A percentile compares a stretch with the other conserved stretches of the same genome.
phyloP scores from a whole-genome alignment of 2,888 invertebrate species.

The Volucella bombylans region DNA sequence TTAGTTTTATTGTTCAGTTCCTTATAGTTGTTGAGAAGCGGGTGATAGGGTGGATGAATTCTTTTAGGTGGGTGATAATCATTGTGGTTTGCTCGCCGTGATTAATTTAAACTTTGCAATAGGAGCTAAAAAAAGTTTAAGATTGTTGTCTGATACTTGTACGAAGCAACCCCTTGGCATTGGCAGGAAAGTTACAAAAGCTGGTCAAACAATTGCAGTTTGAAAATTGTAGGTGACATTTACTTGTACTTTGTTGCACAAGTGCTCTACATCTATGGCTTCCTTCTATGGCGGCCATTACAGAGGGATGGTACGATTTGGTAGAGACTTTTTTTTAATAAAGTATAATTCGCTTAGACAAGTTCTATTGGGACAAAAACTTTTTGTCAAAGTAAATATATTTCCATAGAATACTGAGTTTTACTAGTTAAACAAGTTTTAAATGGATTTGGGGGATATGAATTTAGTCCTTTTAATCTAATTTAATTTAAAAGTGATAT shows the following conservation, averaged over 20 bases:
- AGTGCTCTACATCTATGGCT: not conserved
- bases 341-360: slow-evolving; percentile 10
- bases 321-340: slow-evolving; percentile 36
- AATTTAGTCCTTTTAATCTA: too few relatives aligned
- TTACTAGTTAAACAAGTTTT: too few relatives aligned
- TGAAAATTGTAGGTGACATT: slow-evolving; percentile 24
- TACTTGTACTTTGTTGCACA: not conserved
- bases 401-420: too few relatives aligned
- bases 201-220: slow-evolving; percentile 29
- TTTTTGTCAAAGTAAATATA: too few relatives aligned
- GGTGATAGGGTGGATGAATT: too few relatives aligned
- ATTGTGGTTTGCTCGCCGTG: slow-evolving; percentile 36
- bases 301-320: not conserved
- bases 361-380: not conserved
- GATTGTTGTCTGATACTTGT: not conserved
- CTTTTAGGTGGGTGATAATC: slow-evolving; percentile 21
- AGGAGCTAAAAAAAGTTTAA: slow-evolving; percentile 2
- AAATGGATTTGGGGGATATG: too few relatives aligned
- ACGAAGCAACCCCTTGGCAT: not conserved
- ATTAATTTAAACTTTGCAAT: not conserved
- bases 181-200: slow-evolving; percentile 11
- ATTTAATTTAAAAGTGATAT: too few relatives aligned
- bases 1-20: slow-evolving; percentile 56
- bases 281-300: not conserved
- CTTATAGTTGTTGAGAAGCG: slow-evolving; percentile 22